These are phyloP conservation scores for Ammospiza nelsoni DNA, from an alignment of 2,113 vertebrate species.

Conservation along the genomic window DNA sequence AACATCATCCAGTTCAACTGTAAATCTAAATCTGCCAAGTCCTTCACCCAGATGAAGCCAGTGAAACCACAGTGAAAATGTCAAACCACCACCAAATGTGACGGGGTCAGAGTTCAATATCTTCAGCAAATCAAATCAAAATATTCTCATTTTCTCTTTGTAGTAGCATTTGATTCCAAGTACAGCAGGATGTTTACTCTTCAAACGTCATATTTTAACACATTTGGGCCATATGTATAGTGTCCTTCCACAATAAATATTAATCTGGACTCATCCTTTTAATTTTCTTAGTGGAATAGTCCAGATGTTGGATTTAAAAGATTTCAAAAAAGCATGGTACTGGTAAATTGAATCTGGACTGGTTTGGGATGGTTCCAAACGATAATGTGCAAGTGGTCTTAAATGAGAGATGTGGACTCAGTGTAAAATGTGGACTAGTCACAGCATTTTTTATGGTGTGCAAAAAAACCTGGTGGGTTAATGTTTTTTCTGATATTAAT, in stretches of 20 bases:
- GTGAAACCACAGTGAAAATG: neutral
- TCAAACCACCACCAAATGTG: neutral
- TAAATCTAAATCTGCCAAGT: neutral
- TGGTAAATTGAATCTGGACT: neutral
- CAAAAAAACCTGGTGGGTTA: neutral
- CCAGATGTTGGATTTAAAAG: neutral
- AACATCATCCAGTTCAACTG: neutral
- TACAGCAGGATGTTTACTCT: neutral
- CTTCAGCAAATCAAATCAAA: neutral
- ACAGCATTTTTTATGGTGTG: neutral
- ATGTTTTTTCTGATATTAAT: neutral
- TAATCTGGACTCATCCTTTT: neutral
- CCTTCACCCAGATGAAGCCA: neutral
- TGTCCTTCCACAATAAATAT: neutral
- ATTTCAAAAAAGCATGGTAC: neutral
- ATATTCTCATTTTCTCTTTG: neutral
- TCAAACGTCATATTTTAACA: neutral
- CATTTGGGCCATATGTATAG: neutral
- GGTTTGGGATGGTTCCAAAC: neutral
- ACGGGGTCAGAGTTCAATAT: neutral
- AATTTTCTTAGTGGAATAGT: neutral
- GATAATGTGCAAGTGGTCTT: neutral
- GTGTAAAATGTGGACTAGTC: neutral
- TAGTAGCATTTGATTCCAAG: neutral
- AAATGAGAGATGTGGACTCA: neutral